Base-by-base conservation (phyloP, 2,797 vertebrate species). In the Remorina albescens region DNA sequence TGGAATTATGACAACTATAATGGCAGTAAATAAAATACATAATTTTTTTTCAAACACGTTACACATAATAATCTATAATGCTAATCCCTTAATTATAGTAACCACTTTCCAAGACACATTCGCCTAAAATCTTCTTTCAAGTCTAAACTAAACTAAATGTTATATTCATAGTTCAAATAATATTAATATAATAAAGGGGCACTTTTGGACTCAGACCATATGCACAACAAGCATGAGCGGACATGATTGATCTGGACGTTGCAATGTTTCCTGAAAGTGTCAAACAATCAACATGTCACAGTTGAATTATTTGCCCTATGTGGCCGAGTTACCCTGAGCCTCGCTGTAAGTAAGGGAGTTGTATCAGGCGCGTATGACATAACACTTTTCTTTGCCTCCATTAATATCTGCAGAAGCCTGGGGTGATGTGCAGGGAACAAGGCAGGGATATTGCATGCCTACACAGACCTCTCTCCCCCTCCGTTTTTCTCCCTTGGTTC, bases 381-480 rank as follows among this genome's bases (percentile, higher is more conserved):
- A 77, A 82, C 71, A 74, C 79, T 88, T 91, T 71, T 57, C 63
- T 81, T 77, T 60, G 71, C 71, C 76, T 89, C 82, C 82, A 83
- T 89, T 87, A 89, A 84, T 81, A 83, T 85, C 86, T 76, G 76
- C 47, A 34, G 69, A 54, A 81, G 83, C 89, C 90, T 53, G 36
- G 11, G 79, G 89, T 75, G 23, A 50, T 59, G 44, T 58, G 47
- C 64, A 19, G 63, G 68, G 72, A 79, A 83, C 46, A 74, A 82
- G 82, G 73, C 77, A 66, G 65, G 59, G 69, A 73, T 74, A 83
- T 84, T 77, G 84, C 81, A 76, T 53, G 60, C 81, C 80, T 78
- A 67, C 79, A 56, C 82, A 76, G 78, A 74, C 84, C 74, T 74
- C 65, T 50, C 72, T 47, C 70, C 50, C 68, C 26, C 42, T 63